Evolutionary conservation across 2,797 vertebrate species (phyloP).

Genomic region (Florisuga fusca): DNA sequence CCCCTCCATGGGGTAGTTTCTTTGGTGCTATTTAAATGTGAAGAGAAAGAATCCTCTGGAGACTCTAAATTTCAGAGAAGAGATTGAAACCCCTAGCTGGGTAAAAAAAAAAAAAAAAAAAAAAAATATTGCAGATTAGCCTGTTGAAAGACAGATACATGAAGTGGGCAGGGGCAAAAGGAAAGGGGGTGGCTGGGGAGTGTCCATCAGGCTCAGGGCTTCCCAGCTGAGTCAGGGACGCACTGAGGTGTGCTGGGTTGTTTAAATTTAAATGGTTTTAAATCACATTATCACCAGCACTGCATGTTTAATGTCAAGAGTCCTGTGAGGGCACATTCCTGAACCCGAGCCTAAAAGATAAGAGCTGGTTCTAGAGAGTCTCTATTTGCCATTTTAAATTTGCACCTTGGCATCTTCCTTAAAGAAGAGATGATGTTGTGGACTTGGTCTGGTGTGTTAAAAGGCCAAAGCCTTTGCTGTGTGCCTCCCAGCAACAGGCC

Average conservation of each 20-base stretch:
- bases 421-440: neutral
- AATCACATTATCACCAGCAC: neutral
- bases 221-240: neutral
- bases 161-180: neutral
- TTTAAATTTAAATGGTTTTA: neutral
- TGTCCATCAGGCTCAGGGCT: neutral
- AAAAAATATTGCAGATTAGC: neutral
- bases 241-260: neutral
- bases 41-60: neutral
- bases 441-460: neutral
- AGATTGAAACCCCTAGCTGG: neutral
- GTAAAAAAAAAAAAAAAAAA: neutral
- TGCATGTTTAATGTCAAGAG: conserved; percentile 3
- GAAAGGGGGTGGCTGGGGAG: neutral
- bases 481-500: neutral
- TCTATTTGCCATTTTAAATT: conserved; percentile 7
- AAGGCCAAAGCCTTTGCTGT: neutral
- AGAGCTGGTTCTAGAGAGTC: neutral
- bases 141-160: neutral
- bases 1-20: neutral
- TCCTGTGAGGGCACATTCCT: conserved; percentile 45
- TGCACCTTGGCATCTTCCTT: neutral
- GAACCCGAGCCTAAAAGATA: conserved; percentile 9
- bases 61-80: neutral
- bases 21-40: neutral